Conservation (phyloP, 2,888 invertebrate species). For the Zygothrica quintamaculata region DNA sequence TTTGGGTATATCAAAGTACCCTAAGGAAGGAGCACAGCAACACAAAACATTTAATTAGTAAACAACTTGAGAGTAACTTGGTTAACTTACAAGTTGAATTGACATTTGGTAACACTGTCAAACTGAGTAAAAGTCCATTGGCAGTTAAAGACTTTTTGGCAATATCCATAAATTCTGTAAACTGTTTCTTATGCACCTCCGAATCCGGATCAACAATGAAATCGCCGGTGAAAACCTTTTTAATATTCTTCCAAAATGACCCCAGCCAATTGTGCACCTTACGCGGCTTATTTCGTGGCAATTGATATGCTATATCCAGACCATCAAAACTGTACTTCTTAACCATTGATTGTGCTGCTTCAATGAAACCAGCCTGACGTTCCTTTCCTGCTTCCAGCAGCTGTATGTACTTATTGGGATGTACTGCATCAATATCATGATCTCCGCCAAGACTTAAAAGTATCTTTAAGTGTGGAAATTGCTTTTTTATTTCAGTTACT, state of each 20-base stretch:
- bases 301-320: slow-evolving; percentile 94
- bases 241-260: slow-evolving; percentile 90
- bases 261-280: slow-evolving; percentile 88
- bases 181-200: slow-evolving; percentile 92
- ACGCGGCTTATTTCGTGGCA: slow-evolving; percentile 91
- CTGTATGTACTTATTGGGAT: slow-evolving; percentile 88
- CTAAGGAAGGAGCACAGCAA: slow-evolving; percentile 88
- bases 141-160: slow-evolving; percentile 89
- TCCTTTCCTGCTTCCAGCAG: slow-evolving; percentile 90
- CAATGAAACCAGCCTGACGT: slow-evolving; percentile 89
- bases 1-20: too few species aligned
- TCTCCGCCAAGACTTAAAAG: slow-evolving; percentile 92
- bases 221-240: slow-evolving; percentile 90
- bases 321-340: slow-evolving; percentile 94
- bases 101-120: slow-evolving; percentile 91
- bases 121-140: slow-evolving; percentile 88
- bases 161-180: slow-evolving; percentile 90
- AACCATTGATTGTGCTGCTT: slow-evolving; percentile 89
- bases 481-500: slow-evolving; percentile 89
- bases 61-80: too few species aligned
- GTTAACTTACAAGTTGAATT: slow-evolving; percentile 89
- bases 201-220: slow-evolving; percentile 91
- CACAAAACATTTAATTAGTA: slow-evolving; percentile 89
- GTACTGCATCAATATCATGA: slow-evolving; percentile 87
- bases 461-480: slow-evolving; percentile 89